Evolutionary conservation across 2,797 vertebrate genomes (phyloP).

Genomic region (Rallus crepitans): DNA sequence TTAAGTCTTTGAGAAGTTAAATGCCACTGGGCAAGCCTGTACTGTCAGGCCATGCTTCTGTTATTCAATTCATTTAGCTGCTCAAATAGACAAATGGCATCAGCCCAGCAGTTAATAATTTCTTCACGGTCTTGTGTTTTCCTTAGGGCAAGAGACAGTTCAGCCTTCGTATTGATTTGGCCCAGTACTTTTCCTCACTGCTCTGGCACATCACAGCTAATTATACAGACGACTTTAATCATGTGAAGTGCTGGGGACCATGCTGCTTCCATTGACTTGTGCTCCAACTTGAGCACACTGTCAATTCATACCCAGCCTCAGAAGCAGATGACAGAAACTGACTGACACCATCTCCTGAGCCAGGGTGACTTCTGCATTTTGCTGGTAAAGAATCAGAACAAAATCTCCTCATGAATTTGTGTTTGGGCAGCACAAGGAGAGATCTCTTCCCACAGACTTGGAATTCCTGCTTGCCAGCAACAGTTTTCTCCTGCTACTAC

Average conservation of each 20-base stretch:
- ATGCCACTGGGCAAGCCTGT: constrained; percentile 46
- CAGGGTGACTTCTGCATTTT: neutral
- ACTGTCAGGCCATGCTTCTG: neutral
- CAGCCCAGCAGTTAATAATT: constrained; percentile 63
- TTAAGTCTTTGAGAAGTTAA: constrained; percentile 56
- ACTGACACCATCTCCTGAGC: neutral
- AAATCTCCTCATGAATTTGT: neutral
- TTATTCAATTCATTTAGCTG: constrained; percentile 60
- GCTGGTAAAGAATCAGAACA: neutral
- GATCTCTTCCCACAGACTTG: neutral
- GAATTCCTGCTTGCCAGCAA: neutral
- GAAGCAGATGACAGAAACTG: neutral
- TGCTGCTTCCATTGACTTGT: neutral
- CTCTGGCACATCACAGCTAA: constrained; percentile 27
- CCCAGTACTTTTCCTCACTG: constrained; percentile 17
- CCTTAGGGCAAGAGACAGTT: constrained; percentile 46
- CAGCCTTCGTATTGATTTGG: constrained; percentile 37
- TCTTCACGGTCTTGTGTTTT: constrained; percentile 53
- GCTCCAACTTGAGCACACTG: neutral
- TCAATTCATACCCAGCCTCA: neutral
- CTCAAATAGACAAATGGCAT: constrained; percentile 69
- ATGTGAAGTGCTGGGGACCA: neutral
- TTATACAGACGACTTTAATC: constrained; percentile 40
- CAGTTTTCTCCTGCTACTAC: neutral
- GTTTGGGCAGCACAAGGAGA: neutral